Evolutionary conservation across 2,888 invertebrate species (phyloP), one percentile per base, ranked within the genome.

Genomic region (Agrotis ipsilon): DNA sequence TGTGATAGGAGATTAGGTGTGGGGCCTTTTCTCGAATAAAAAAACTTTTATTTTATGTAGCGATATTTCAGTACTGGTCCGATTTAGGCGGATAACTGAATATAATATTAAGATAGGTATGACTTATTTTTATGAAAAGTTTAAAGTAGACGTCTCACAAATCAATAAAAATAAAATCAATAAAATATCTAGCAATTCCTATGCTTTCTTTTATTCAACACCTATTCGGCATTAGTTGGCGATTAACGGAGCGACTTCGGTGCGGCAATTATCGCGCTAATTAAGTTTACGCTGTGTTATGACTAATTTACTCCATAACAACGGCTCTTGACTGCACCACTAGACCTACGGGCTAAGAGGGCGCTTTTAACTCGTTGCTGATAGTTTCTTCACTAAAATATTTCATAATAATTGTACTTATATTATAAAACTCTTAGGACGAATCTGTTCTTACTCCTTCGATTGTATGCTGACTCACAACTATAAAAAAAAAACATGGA

Each of bases 281-380:
- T 95, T 94, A 94, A 93, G 92, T 92, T 89, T 86, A 88, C 89
- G 90, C 88, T 88, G 86, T 86, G 89, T 90, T 94, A 94, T 94
- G 92, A 95, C 94, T 94, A 94, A 94, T 95, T 94, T 94, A 92
- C 91, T 88, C 87, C 89, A 90, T 89, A 92, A 91, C 89, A 88
- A 87, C 88, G 81, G 80, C 83, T 78, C 87, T 91, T 85, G 75
- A 85, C 81, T 82, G 74, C 68, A 73, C 75, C 75, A 75, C 77
- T 81, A 68, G 65, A 64, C 62, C 52, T 61, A 59, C 60, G 74
- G 55, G 48, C 78, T 87, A 88, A 88, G 72, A 86, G 57, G 49
- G 72, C 57, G 77, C 81, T 77, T 57, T 27, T n/a, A 18, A n/a
- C 48, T 19, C n/a, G 48, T 21, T 9, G n/a, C 16, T 1, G 1